These are phyloP conservation scores for Candidula unifasciata DNA, from an alignment of 2,888 invertebrate genomes.

Conservation along the genomic window DNA sequence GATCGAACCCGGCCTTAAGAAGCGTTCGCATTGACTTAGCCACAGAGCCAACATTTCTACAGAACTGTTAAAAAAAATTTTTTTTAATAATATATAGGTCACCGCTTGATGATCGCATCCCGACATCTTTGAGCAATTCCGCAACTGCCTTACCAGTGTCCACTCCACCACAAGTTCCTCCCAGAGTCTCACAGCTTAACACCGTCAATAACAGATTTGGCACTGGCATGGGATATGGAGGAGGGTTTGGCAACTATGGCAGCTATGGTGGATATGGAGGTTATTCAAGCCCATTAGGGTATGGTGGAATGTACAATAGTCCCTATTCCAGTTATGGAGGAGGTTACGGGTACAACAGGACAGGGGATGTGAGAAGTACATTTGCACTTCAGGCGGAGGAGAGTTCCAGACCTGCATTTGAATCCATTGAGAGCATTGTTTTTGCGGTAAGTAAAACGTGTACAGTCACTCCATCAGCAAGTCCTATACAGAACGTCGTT, in stretches of 20 bases:
- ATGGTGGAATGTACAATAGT: conserved; percentile 54
- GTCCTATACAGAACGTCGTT: no score
- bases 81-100: conserved; percentile 7
- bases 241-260: conserved; percentile 61
- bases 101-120: conserved; percentile 40
- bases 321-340: conserved; percentile 56
- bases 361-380: conserved; percentile 58
- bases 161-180: conserved; percentile 63
- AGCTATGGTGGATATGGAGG: conserved; percentile 60
- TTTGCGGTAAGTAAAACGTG: conserved; percentile 83
- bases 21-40: no score
- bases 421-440: conserved; percentile 94
- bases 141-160: conserved; percentile 42
- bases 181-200: conserved; percentile 54
- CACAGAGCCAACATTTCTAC: no score
- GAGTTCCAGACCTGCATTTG: conserved; percentile 93
- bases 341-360: conserved; percentile 62
- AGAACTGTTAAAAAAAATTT: background rate
- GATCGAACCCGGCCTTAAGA: no score
- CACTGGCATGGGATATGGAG: conserved; percentile 54
- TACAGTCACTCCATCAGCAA: no score
- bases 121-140: conserved; percentile 10
- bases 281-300: conserved; percentile 39
- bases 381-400: conserved; percentile 93
- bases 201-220: conserved; percentile 46